phyloP scores from a whole-genome alignment of 2,888 invertebrate species.

The Galerucella calmariensis region DNA sequence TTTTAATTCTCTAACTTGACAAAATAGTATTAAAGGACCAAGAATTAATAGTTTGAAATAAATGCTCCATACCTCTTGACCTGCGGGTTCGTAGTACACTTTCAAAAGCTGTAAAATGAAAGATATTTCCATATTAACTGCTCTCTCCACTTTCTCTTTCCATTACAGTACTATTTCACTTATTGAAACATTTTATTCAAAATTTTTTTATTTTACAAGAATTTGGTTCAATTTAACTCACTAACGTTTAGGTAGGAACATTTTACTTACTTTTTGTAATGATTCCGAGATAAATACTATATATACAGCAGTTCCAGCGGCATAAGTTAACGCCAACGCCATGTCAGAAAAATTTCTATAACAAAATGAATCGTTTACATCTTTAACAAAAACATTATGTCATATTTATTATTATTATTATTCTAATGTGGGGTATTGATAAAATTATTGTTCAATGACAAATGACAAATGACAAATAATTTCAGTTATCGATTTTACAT shows the following conservation, averaged over 20 bases:
- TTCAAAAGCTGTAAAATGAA: constrained; percentile 67
- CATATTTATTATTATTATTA: background rate
- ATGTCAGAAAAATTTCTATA: constrained; percentile 76
- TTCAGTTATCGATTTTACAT: too few species aligned
- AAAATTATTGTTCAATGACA: too few species aligned
- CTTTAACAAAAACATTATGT: background rate
- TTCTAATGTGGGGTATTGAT: background rate
- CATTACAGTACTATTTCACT: too few species aligned
- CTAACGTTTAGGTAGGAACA: too few species aligned
- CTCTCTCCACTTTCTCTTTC: too few species aligned
- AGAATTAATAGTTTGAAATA: constrained; percentile 76
- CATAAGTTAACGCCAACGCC: constrained; percentile 76
- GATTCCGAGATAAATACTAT: constrained; percentile 81
- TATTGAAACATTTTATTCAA: too few species aligned
- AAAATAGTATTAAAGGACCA: constrained; percentile 77
- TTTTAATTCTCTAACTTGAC: constrained; percentile 82
- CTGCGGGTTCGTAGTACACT: constrained; percentile 72
- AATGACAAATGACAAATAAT: too few species aligned
- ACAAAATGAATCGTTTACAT: constrained; percentile 27
- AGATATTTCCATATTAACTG: too few species aligned
- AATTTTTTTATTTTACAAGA: too few species aligned
- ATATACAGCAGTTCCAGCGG: constrained; percentile 80
- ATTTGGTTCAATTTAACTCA: too few species aligned
- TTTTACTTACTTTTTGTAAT: constrained; percentile 70
- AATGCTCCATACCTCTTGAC: constrained; percentile 61